These are phyloP conservation scores for Pseudomyrmex flavicornis DNA, from an alignment of 1,140 invertebrate genomes.

Conservation along the genomic window DNA sequence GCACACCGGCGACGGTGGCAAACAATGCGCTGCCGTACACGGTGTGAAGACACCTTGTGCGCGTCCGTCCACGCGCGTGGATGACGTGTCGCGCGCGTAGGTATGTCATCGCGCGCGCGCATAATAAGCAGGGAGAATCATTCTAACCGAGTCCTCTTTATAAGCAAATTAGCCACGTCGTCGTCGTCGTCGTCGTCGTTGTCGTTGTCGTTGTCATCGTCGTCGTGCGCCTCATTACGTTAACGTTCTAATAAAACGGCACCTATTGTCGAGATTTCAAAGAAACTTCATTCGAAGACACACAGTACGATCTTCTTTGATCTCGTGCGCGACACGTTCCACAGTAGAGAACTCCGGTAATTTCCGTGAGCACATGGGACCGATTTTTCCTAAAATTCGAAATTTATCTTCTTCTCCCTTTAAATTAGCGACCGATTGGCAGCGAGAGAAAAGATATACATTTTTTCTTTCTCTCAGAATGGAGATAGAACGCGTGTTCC, in stretches of 20 bases:
- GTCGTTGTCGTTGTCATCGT: not conserved
- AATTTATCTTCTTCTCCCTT: too few relatives aligned
- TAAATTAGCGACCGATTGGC: too few relatives aligned
- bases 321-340: too few relatives aligned
- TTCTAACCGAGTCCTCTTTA: constrained; percentile 38
- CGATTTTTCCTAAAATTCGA: too few relatives aligned
- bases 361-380: too few relatives aligned
- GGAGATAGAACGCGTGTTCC: too few relatives aligned
- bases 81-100: constrained; percentile 40
- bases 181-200: constrained; percentile 13
- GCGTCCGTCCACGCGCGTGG: not conserved
- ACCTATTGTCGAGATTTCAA: constrained; percentile 5
- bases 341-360: too few relatives aligned
- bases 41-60: constrained; percentile 33
- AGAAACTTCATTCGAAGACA: not conserved
- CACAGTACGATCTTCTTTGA: too few relatives aligned
- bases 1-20: not conserved
- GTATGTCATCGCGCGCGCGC: constrained; percentile 44
- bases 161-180: constrained; percentile 45
- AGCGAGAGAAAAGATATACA: too few relatives aligned
- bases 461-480: too few relatives aligned
- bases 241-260: constrained; percentile 51
- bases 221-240: constrained; percentile 35
- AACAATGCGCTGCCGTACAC: constrained; percentile 50
- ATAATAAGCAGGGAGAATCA: constrained; percentile 46